Evolutionary conservation across 2,113 vertebrate species (phyloP).

Genomic region (Pseudonaja textilis): DNA sequence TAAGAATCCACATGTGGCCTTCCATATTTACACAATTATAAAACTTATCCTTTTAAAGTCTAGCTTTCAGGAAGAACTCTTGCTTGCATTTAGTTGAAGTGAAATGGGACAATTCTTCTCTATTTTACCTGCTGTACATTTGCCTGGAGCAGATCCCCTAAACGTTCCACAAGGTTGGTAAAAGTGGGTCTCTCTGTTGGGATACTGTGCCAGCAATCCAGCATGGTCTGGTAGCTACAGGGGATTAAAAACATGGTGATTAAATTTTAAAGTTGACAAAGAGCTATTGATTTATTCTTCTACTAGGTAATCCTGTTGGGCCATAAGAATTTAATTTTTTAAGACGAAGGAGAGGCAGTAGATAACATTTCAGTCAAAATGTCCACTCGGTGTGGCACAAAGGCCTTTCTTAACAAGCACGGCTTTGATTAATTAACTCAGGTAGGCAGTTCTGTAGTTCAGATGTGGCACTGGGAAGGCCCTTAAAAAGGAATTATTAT

Average conservation of each 20-base stretch:
- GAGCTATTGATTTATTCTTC: not conserved
- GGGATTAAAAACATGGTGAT: fast-evolving
- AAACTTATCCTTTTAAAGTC: not conserved
- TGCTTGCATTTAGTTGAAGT: not conserved
- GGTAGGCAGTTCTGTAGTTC: not conserved
- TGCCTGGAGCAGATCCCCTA: constrained; percentile 92
- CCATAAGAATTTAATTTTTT: not conserved
- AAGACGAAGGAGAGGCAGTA: not conserved
- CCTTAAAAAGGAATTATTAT: not conserved
- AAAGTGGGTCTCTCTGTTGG: constrained; percentile 83
- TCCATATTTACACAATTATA: not conserved
- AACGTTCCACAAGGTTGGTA: constrained; percentile 83
- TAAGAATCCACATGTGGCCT: not conserved
- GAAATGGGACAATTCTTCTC: fast-evolving
- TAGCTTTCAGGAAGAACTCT: not conserved
- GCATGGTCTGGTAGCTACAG: constrained; percentile 86
- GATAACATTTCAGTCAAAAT: not conserved
- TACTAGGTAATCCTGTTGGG: not conserved
- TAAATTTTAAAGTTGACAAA: not conserved
- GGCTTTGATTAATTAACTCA: not conserved
- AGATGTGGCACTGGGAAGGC: not conserved
- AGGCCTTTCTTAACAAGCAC: not conserved
- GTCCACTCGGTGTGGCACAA: not conserved
- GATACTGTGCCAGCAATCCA: constrained; percentile 89
- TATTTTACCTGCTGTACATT: constrained; percentile 88